Base-by-base conservation (phyloP, 2,888 invertebrate genomes). In the Coelogynopora nodosa region DNA sequence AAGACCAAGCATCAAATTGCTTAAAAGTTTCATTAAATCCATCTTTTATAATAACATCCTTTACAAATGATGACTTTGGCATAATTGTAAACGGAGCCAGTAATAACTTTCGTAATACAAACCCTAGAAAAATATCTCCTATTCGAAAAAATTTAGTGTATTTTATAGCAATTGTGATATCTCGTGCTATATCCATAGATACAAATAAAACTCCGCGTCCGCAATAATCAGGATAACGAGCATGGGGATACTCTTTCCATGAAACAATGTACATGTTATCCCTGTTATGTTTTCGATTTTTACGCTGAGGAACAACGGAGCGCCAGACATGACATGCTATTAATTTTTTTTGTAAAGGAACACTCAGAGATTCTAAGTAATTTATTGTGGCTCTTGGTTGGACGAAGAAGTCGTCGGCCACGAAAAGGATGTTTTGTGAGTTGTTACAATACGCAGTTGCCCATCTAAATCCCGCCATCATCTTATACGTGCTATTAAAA, bases 361-460 rank as follows among this genome's bases (percentile, higher is more conserved):
- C 18, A 49, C 18, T 49, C 18, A 13, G 49, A 13, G 18, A 49
- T 5, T 2, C 29, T 5, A 85, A 27, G 26, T 85, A 85, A 0
- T 18, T n/a, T 23, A 85, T 0, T 26, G 67, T 74, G n/a, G 27
- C 23, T 85, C 28, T 23, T 0, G 85, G 85, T 26, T 85, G 96
- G 27, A 97, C 94, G 91, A 96, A 97, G 93, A 96, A 96, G 90
- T 97, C 97, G 90, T 97, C 97, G 90, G 97, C 97, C 0, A 95
- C 94, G 92, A 97, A 96, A 91, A 96, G 93, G 89, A 95, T 95
- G 91, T 94, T 96, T 89, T 95, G 94, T 0, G 95, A 94, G 67
- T 94, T 93, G 0, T 94, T 92, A 90, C 96, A 97, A 90, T 94
- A 93, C 84, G 94, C 94, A 67, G 94, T 94, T 18, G 94, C 94